phyloP scores from a whole-genome alignment of 2,888 invertebrate species.

The Andrena dorsata region DNA sequence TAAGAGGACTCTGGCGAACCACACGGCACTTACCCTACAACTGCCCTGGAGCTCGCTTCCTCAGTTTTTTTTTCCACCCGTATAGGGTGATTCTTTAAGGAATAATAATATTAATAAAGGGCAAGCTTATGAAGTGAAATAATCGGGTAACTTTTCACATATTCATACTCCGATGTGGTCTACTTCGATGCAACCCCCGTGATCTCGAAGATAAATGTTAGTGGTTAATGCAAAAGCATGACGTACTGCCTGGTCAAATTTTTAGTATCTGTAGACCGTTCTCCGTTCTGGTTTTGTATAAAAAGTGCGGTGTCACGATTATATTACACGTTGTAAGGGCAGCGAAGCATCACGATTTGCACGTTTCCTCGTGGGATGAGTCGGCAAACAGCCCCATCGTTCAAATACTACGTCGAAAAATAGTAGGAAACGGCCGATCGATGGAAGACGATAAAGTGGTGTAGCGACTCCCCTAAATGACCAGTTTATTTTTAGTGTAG shows the following conservation, averaged over 20 bases:
- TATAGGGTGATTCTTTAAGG: too few species aligned
- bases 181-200: too few species aligned
- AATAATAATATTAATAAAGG: too few species aligned
- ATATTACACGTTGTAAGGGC: neutral
- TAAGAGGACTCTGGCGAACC: too few species aligned
- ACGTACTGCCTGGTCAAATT: neutral
- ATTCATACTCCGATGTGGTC: too few species aligned
- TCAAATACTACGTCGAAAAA: slow-evolving; percentile 24
- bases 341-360: neutral
- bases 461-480: slow-evolving; percentile 34
- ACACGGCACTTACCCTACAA: too few species aligned
- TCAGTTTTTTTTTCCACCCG: too few species aligned
- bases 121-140: too few species aligned
- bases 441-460: slow-evolving; percentile 43
- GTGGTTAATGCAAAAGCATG: too few species aligned
- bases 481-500: slow-evolving; percentile 48
- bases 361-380: neutral
- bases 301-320: neutral
- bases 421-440: slow-evolving; percentile 40
- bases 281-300: neutral
- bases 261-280: neutral
- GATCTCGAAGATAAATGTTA: too few species aligned
- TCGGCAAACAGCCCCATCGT: neutral
- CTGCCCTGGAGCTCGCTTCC: too few species aligned
- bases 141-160: too few species aligned